Evolutionary conservation across 2,113 vertebrate species (phyloP).

Genomic region (Hippocampus comes): DNA sequence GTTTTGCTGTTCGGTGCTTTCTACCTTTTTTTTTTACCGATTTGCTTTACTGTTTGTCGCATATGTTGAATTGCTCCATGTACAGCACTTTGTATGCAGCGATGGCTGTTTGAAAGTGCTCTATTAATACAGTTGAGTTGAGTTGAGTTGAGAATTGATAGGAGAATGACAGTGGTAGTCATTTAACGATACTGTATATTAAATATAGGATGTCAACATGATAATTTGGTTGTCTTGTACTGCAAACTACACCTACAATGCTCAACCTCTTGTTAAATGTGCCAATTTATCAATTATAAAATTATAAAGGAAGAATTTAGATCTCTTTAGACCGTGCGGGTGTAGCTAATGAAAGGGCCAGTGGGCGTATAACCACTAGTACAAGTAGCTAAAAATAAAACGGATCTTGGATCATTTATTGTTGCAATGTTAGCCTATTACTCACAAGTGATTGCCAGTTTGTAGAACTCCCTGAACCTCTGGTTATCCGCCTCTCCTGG

Average conservation of each 20-base stretch:
- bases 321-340: neutral
- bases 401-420: neutral
- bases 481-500: constrained; percentile 91
- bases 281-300: neutral
- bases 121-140: too few species aligned
- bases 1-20: too few species aligned
- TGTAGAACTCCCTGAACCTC: constrained; percentile 89
- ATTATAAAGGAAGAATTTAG: neutral
- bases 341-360: neutral
- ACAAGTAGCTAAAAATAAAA: neutral
- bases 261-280: neutral
- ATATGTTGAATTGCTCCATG: too few species aligned
- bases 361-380: neutral
- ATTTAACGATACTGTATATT: neutral
- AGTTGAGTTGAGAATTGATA: neutral
- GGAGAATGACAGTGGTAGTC: neutral
- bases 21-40: too few species aligned
- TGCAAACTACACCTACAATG: neutral
- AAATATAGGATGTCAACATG: neutral
- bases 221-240: neutral
- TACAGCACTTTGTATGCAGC: too few species aligned
- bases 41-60: too few species aligned
- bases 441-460: constrained; percentile 93
- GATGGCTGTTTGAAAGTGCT: too few species aligned
- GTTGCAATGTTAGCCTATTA: constrained; percentile 21